These are phyloP conservation scores for Hylaea fasciaria DNA, from an alignment of 2,888 invertebrate genomes.

Conservation along the genomic window DNA sequence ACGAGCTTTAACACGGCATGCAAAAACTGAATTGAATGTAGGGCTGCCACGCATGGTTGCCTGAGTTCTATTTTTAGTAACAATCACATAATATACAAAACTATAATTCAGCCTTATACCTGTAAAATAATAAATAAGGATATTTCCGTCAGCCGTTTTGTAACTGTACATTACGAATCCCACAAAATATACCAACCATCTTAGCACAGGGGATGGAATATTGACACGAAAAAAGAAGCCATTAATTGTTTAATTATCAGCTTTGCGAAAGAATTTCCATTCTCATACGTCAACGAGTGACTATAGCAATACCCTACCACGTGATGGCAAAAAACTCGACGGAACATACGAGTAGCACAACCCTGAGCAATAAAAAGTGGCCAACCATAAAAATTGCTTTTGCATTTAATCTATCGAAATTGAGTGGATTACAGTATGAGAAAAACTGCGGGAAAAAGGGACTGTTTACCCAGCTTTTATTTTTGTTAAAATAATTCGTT, in stretches of 20 bases:
- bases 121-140: no score
- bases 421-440: slow-evolving; percentile 17
- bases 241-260: no score
- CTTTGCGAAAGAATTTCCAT: no score
- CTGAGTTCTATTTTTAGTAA: no score
- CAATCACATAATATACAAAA: no score
- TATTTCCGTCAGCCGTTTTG: no score
- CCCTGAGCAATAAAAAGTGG: slow-evolving; percentile 7
- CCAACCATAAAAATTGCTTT: slow-evolving; percentile 27
- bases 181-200: no score
- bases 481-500: slow-evolving; percentile 1
- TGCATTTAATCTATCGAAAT: slow-evolving; percentile 35
- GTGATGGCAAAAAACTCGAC: background rate
- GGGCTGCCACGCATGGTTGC: slow-evolving; percentile 11
- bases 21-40: slow-evolving; percentile 46
- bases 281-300: no score
- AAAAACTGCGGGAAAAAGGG: slow-evolving; percentile 6
- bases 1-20: slow-evolving; percentile 55
- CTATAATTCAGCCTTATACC: no score
- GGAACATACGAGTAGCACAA: background rate
- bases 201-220: no score
- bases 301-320: background rate
- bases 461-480: slow-evolving; percentile 15
- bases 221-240: no score
- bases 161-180: no score